These are phyloP conservation scores for Ficedula albicollis DNA, from an alignment of 2,797 vertebrate species.

Conservation along the genomic window DNA sequence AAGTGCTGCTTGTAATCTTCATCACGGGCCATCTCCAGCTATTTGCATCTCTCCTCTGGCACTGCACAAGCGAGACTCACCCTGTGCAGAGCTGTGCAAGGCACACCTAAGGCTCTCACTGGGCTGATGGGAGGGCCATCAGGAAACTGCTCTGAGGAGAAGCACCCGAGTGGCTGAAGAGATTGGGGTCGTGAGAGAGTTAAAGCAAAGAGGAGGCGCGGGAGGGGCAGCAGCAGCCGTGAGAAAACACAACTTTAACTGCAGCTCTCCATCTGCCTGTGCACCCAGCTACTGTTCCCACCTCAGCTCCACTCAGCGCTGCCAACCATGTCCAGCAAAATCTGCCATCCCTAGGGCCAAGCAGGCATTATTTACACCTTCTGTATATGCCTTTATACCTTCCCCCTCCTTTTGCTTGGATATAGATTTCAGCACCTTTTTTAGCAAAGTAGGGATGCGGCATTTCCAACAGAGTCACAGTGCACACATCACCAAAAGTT, in stretches of 20 bases:
- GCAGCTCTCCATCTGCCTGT: not conserved
- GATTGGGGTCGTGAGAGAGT: not conserved
- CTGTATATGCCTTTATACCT: not conserved
- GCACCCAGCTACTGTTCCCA: fast-evolving
- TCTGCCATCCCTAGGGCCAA: fast-evolving
- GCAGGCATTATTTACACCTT: too few species aligned
- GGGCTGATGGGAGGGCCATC: not conserved
- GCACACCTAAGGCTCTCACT: not conserved
- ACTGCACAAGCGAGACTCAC: not conserved
- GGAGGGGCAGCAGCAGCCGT: not conserved
- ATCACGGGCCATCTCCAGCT: not conserved
- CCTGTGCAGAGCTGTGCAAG: not conserved
- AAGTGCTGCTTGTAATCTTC: not conserved
- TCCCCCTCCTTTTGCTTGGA: not conserved
- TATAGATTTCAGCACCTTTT: not conserved
- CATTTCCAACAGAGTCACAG: not conserved
- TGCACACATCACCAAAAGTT: not conserved
- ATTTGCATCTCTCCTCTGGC: not conserved
- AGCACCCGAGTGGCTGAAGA: not conserved
- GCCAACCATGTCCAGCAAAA: fast-evolving
- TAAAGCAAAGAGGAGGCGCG: not conserved
- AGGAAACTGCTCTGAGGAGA: not conserved
- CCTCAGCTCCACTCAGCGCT: fast-evolving
- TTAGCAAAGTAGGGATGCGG: not conserved
- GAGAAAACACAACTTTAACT: not conserved